Evolutionary conservation across 2,888 invertebrate genomes (phyloP), one percentile per base, ranked within the genome.

Genomic region (Leptarthrus brevirostris): DNA sequence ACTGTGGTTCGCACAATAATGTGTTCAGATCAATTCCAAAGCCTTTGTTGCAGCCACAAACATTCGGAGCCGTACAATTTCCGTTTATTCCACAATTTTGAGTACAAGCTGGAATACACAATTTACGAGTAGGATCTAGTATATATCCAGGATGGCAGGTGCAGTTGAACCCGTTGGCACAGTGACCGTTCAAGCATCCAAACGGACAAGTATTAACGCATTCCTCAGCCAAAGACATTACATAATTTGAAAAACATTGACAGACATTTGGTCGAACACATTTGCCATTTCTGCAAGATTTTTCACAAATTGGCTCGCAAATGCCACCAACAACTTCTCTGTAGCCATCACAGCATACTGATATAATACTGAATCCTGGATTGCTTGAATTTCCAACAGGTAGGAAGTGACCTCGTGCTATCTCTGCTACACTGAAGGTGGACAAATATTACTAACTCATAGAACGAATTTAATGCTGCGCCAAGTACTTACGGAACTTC

Each of bases 301-400:
- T 79, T 0, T 79, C 79, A 54, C 84, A 85, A 20, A 81, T 78
- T 1, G 84, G 83, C 56, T 81, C 76, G 49, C 85, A 84, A 10
- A 47, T 49, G 8, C 64, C 44, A 12, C 24, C 24, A 18, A 22
- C 5, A 14, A 64, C 2, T 10, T 64, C 44, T 75, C 86, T 86
- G 83, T 90, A 93, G 14, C 93, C 93, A 0, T 88, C 87, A 80
- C 93, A 93, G 80, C 93, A 93, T 26, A 90, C 87, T 76, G 90
- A 87, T 78, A 92, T 89, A 75, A 87, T 88, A 80, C 91, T 91
- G 79, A 89, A 86, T 22, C 89, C 88, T 4, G 90, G 84, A 1
- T 87, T 86, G 0, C 91, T 83, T 34, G 85, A 84, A 75, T 85
- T 85, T 56, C 84, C 83, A n/a, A 16, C 12, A 44, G 5, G 64